Conservation (phyloP, 2,797 vertebrate species). For the Prunella strophiata region DNA sequence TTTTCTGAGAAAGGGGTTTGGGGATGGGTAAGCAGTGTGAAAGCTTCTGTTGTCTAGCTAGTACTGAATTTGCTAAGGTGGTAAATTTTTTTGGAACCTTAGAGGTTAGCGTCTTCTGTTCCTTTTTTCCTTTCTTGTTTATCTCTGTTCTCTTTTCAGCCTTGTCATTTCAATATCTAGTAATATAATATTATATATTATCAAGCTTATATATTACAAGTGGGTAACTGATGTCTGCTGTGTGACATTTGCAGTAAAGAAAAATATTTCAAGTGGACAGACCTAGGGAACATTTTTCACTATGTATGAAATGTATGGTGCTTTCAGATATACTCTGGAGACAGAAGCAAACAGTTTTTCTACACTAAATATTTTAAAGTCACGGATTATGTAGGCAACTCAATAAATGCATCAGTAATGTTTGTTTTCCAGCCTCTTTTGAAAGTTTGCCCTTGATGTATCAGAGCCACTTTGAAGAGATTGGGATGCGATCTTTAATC, state of each 20-base stretch:
- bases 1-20: background rate
- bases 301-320: background rate
- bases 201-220: background rate
- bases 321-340: background rate
- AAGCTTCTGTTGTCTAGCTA: background rate
- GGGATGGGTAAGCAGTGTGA: background rate
- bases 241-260: background rate
- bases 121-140: background rate
- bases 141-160: background rate
- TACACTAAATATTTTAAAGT: slow-evolving; percentile 42
- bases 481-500: background rate
- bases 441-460: background rate
- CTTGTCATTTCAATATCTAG: background rate
- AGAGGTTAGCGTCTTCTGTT: background rate
- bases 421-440: slow-evolving; percentile 32
- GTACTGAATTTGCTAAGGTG: background rate
- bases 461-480: background rate
- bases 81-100: background rate
- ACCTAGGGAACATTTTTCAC: background rate
- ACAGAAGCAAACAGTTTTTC: background rate
- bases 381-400: slow-evolving; percentile 14
- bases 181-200: background rate
- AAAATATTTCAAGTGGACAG: background rate
- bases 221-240: background rate
- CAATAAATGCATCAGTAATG: background rate